phyloP scores from a whole-genome alignment of 2,888 invertebrate species.

The Colostygia pectinataria region DNA sequence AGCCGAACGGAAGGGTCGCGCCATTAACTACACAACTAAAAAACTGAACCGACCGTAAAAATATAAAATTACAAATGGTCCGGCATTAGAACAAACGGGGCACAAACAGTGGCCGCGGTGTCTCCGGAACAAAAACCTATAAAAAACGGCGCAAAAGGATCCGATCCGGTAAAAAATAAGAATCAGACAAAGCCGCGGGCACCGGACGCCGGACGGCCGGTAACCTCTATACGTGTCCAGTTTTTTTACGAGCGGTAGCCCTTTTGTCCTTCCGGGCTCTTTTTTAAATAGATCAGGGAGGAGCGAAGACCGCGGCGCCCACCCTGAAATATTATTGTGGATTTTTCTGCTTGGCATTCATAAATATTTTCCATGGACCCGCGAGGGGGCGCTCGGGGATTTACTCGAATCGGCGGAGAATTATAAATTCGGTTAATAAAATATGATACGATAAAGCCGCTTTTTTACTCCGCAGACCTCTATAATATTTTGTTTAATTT shows the following conservation, averaged over 20 bases:
- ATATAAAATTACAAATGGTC: slow-evolving; percentile 79
- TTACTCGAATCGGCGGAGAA: slow-evolving; percentile 78
- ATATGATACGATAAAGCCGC: slow-evolving; percentile 82
- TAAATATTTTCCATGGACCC: slow-evolving; percentile 75
- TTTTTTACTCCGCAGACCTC: slow-evolving; percentile 68
- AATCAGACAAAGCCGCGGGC: slow-evolving; percentile 73
- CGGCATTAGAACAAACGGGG: slow-evolving; percentile 77
- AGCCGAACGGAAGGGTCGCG: slow-evolving; percentile 57
- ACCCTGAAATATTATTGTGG: slow-evolving; percentile 83
- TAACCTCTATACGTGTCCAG: slow-evolving; percentile 79
- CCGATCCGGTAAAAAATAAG: slow-evolving; percentile 82
- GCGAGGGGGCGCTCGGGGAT: slow-evolving; percentile 55
- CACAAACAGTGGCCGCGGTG: slow-evolving; percentile 61
- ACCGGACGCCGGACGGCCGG: slow-evolving; percentile 55
- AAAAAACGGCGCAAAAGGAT: slow-evolving; percentile 77
- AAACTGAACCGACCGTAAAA: slow-evolving; percentile 52
- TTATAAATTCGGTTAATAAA: slow-evolving; percentile 83
- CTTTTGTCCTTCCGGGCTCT: slow-evolving; percentile 81
- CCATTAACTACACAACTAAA: slow-evolving; percentile 62
- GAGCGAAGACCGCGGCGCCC: slow-evolving; percentile 74
- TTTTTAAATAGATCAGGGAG: slow-evolving; percentile 82
- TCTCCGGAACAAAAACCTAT: slow-evolving; percentile 83
- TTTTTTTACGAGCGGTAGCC: slow-evolving; percentile 77
- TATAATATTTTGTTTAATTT: slow-evolving; percentile 83
- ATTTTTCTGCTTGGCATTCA: slow-evolving; percentile 82